phyloP scores from a whole-genome alignment of 1,140 invertebrate species.

The Drosophila carrolli region DNA sequence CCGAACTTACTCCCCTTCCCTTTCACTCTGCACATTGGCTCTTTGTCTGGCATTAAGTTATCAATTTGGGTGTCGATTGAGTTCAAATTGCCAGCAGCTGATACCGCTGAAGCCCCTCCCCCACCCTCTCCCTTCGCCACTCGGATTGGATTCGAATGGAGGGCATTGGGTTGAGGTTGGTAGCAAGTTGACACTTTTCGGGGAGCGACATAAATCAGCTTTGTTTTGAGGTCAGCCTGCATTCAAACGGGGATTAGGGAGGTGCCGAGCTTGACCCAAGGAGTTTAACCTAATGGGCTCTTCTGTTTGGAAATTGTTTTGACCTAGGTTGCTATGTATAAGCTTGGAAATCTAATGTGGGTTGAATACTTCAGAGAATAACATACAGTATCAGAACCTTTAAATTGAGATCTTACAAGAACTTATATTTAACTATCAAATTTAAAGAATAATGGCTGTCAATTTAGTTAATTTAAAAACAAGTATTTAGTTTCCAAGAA shows the following conservation, averaged over 20 bases:
- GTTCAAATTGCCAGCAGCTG: constrained; percentile 79
- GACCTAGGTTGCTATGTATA: not conserved
- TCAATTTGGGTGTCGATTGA: constrained; percentile 76
- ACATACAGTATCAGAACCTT: too few species aligned
- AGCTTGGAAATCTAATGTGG: not conserved
- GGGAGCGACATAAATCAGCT: constrained; percentile 73
- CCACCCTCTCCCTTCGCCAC: not conserved
- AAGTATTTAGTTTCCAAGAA: too few species aligned
- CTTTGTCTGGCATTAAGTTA: constrained; percentile 68
- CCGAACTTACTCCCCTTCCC: constrained; percentile 8
- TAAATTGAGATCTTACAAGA: not conserved
- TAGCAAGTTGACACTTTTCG: constrained; percentile 72
- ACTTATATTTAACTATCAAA: too few species aligned
- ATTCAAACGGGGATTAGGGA: constrained; percentile 43
- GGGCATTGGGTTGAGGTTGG: constrained; percentile 64
- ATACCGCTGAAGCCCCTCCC: constrained; percentile 40
- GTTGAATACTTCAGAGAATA: not conserved
- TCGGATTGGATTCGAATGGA: constrained; percentile 46
- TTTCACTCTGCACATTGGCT: constrained; percentile 40
- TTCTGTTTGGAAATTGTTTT: constrained; percentile 19
- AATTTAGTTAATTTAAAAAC: too few species aligned
- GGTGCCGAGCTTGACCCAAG: constrained; percentile 25
- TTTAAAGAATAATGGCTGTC: too few species aligned
- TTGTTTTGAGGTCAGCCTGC: constrained; percentile 56
- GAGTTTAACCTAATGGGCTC: constrained; percentile 26